phyloP scores from a whole-genome alignment of 1,140 invertebrate genomes.

The Zaprionus ornatus region DNA sequence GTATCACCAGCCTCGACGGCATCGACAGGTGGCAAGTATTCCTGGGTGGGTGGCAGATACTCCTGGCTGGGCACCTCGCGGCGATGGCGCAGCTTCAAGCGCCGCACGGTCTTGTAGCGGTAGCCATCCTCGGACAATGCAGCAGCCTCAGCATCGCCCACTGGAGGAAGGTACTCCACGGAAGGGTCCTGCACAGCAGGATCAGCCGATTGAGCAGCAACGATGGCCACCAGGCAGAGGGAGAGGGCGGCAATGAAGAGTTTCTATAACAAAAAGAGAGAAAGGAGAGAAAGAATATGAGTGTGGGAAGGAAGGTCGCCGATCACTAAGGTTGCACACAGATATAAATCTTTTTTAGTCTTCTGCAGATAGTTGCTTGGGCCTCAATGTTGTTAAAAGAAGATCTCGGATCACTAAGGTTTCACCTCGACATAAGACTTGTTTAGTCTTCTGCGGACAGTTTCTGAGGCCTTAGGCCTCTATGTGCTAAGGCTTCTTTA shows the following conservation, averaged over 20 bases:
- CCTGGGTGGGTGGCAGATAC: conserved; percentile 64
- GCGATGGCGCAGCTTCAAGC: conserved; percentile 62
- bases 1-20: conserved; percentile 51
- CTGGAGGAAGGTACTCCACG: conserved; percentile 62
- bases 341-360: no score
- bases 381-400: no score
- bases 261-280: conserved; percentile 46
- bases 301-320: no score
- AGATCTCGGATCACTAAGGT: no score
- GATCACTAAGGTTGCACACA: no score
- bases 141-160: conserved; percentile 61
- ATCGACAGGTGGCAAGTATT: conserved; percentile 67
- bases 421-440: no score
- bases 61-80: conserved; percentile 68
- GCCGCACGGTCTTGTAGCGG: conserved; percentile 69
- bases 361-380: no score
- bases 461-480: no score
- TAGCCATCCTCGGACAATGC: conserved; percentile 63
- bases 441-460: no score
- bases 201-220: conserved; percentile 48
- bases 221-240: conserved; percentile 60
- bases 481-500: no score
- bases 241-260: conserved; percentile 57
- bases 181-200: conserved; percentile 53
- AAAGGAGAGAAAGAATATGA: no score